Evolutionary conservation across 2,888 invertebrate genomes (phyloP), one percentile per base, ranked within the genome.

Genomic region (Nowickia ferox): DNA sequence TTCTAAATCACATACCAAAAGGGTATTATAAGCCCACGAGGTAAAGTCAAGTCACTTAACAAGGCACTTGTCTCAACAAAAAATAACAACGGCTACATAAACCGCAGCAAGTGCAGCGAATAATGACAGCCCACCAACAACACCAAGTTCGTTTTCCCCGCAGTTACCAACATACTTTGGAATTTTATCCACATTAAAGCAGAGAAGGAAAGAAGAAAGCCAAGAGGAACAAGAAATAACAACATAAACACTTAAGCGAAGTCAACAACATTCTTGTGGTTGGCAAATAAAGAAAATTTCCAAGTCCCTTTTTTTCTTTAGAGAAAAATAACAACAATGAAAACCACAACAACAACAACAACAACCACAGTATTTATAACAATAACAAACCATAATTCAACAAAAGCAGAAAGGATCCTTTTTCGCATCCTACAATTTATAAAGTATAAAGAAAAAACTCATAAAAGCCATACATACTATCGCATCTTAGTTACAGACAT

Each of bases 41-140:
- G 68, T 81, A 61, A 71, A 84, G 71, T 85, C 81, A 84, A 81
- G 53, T 74, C 81, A 74, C 84, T 85, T 85, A 85, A 81, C 81
- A 81, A 85, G 84, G 51, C 51, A 85, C 81, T 85, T 78, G 81
- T 81, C 84, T 76, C 51, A 66, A 77, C 65, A 78, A 82, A 53
- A 38, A 72, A 72, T 38, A 72, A 77, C 65, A 77, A 65, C 72
- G 55, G 65, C 72, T 66, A 0, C 59, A 61, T 19, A 42, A 59
- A 76, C 83, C 77, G 77, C 83, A 83, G 83, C 83, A 83, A 83
- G 66, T 77, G 72, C 77, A 78, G 83, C 66, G 78, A 76, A 74
- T 63, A 82, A 78, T 74, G 74, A 71, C 61, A 85, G 59, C 9
- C 65, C 65, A 51, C 53, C 30, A 69, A 5, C 40, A 63, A 63